Conservation (phyloP, 2,888 invertebrate species). For the Zeuzera pyrina region DNA sequence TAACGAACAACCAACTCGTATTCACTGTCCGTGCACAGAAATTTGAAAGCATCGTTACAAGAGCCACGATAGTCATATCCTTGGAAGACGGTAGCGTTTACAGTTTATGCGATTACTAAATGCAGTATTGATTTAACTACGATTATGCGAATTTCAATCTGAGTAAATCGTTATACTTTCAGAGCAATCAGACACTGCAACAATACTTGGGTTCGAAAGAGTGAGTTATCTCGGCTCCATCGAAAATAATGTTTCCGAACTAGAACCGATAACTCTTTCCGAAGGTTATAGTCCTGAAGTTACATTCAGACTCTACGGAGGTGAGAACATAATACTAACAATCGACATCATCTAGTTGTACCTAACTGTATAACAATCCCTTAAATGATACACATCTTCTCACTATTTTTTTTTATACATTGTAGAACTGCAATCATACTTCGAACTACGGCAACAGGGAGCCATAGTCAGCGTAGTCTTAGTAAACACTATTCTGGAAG, state of each 20-base stretch:
- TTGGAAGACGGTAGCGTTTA: conserved; percentile 9
- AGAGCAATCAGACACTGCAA: neutral
- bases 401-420: conserved; percentile 10
- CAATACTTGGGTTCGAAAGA: conserved; percentile 23
- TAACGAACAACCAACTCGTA: conserved; percentile 22
- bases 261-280: conserved; percentile 22
- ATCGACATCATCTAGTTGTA: neutral
- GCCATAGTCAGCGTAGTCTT: conserved; percentile 17
- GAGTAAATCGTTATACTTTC: neutral
- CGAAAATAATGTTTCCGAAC: conserved; percentile 12
- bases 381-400: too few species aligned
- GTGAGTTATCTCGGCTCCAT: conserved; percentile 24
- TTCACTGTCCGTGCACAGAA: conserved; percentile 21
- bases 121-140: too few species aligned
- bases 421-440: conserved; percentile 23
- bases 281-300: conserved; percentile 23
- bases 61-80: conserved; percentile 20
- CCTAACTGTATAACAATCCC: too few species aligned
- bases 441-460: conserved; percentile 11
- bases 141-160: too few species aligned
- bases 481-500: conserved; percentile 16
- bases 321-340: conserved; percentile 12
- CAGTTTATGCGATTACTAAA: too few species aligned
- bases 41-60: conserved; percentile 12
- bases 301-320: conserved; percentile 23